Evolutionary conservation across 2,113 vertebrate genomes (phyloP), one percentile per base, ranked within the genome.

Genomic region (Pycnonotus jocosus): DNA sequence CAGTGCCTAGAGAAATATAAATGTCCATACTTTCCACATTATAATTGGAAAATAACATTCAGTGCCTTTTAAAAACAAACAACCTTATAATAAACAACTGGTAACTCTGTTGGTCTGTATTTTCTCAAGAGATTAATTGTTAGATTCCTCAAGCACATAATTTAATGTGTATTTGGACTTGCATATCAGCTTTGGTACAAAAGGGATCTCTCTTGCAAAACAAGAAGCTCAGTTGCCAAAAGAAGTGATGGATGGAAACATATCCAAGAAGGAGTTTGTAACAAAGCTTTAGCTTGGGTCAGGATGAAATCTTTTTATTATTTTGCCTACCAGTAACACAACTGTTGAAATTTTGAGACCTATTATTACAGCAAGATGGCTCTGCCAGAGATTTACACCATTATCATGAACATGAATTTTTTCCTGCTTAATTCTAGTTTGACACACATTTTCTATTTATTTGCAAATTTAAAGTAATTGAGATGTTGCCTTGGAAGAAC

Each of bases 51-150:
- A 90, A 79, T 31, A 78, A 82, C 21, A 9, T 71, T 84, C 77
- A 50, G 40, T 60, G 74, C 20, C 24, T 90, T 85, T 76, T 58
- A 86, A 38, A 92, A 95, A 77, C 48, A 86, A 82, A 38, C 69
- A 85, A 35, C 47, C 10, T 70, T 54, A 47, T 16, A 73, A 77
- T 58, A 88, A 96, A 87, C 73, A 93, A 93, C 74, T 12, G 27
- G 50, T 73, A 88, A 69, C 45, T 74, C 40, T 57, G 66, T 45
- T 72, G 42, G 50, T 30, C 84, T 2, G 1, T 33, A 50, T 24
- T 90, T 82, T 74, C 90, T 69, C 92, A 80, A 54, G 82, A 90
- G 85, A 90, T 60, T 91, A 92, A 94, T 82, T 87, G 56, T 60
- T 80, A 78, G 33, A 58, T 81, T 73, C 56, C 62, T 90, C 76